Evolutionary conservation across 2,797 vertebrate genomes (phyloP).

Genomic region (Semaprochilodus insignis): DNA sequence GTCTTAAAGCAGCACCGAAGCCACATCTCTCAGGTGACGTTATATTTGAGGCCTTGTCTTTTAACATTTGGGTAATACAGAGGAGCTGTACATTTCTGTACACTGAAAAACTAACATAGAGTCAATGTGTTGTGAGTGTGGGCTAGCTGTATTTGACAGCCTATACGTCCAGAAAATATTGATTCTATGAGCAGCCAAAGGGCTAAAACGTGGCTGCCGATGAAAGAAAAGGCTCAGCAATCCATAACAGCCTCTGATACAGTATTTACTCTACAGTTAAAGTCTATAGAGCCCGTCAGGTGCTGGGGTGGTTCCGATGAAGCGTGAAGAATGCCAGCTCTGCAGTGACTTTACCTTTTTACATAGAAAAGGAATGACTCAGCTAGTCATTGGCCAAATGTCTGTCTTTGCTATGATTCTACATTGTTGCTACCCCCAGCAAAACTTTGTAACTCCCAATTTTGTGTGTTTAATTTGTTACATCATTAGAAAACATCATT

Average conservation of each 20-base stretch:
- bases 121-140: background rate
- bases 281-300: background rate
- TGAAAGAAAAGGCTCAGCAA: slow-evolving; percentile 1
- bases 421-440: background rate
- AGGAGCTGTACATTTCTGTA: background rate
- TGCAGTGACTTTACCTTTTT: background rate
- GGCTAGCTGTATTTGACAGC: background rate
- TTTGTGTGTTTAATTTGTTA: too few relatives aligned
- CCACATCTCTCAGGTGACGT: background rate
- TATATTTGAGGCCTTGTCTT: background rate
- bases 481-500: too few relatives aligned
- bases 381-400: too few relatives aligned
- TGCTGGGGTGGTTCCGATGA: background rate
- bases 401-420: too few relatives aligned
- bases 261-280: background rate
- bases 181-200: background rate
- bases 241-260: slow-evolving; percentile 6
- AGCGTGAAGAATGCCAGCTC: slow-evolving; percentile 14
- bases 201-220: background rate
- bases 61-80: background rate
- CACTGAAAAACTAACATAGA: too few relatives aligned
- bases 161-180: background rate
- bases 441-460: too few relatives aligned
- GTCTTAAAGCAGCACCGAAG: background rate
- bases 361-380: background rate